A percentile compares a stretch with the other conserved stretches of the same genome.
Conservation (phyloP, 2,113 vertebrate genomes). For the Prolemur simus region DNA sequence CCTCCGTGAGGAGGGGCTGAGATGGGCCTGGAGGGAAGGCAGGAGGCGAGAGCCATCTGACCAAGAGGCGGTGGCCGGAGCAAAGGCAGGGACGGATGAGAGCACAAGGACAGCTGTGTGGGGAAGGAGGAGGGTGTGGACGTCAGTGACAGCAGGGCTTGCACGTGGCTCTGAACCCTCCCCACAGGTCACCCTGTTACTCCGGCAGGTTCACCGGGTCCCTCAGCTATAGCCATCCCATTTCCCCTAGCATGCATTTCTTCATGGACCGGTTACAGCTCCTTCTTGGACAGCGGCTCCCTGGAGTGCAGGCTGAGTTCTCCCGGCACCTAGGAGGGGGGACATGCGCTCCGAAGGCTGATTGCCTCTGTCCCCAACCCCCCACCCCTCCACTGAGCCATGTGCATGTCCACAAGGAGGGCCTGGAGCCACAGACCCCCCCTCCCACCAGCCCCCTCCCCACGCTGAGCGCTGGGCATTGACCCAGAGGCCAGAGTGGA, state of each 20-base stretch:
- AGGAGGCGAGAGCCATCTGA: neutral
- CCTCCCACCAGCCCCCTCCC: too few species aligned
- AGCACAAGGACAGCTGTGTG: neutral
- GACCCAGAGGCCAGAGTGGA: neutral
- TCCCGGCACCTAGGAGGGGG: neutral
- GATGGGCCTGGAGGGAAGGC: too few species aligned
- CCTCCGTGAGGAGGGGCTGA: neutral
- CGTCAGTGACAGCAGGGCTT: accelerated
- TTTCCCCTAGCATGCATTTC: too few species aligned
- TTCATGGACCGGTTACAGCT: accelerated
- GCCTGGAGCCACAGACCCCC: neutral
- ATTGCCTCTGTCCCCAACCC: too few species aligned
- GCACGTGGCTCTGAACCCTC: neutral
- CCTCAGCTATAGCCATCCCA: accelerated
- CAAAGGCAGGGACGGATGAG: accelerated
- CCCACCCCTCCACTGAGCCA: neutral
- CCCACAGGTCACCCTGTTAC: accelerated
- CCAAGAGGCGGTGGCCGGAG: neutral
- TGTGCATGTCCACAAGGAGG: neutral
- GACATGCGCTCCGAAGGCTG: accelerated
- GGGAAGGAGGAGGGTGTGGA: neutral
- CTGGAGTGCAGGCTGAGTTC: neutral
- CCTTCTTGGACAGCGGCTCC: neutral
- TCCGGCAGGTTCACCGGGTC: too few species aligned
- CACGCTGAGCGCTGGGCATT: too few species aligned